phyloP scores from a whole-genome alignment of 35 echinoderm and acorn worm species.

The Amphiura filiformis region DNA sequence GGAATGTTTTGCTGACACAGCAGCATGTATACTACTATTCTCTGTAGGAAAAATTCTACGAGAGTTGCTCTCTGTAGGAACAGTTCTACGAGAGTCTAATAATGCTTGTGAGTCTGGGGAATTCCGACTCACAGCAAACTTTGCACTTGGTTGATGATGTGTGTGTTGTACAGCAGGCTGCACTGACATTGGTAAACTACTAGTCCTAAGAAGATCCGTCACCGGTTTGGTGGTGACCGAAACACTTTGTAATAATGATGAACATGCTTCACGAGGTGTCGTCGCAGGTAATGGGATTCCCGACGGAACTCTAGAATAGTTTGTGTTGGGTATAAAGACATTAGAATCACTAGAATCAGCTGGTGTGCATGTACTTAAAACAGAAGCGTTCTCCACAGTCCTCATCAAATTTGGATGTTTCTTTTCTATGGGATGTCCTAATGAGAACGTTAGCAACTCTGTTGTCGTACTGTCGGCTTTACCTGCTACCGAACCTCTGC shows the following conservation, averaged over 20 bases:
- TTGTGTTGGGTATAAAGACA: neutral
- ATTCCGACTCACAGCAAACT: neutral
- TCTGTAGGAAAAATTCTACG: too few relatives aligned
- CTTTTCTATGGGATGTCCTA: neutral
- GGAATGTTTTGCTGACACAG: neutral
- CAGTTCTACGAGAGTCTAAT: neutral
- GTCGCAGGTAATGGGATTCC: neutral
- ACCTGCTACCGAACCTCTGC: slow-evolving; percentile 24
- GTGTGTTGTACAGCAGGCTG: neutral
- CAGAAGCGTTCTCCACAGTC: neutral
- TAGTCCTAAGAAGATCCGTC: neutral
- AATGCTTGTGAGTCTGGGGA: neutral
- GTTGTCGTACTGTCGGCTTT: slow-evolving; percentile 70
- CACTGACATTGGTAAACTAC: neutral
- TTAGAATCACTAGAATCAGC: neutral
- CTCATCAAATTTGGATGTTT: neutral
- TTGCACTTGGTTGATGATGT: neutral
- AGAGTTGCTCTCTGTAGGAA: neutral
- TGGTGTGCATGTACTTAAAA: neutral
- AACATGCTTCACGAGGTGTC: neutral
- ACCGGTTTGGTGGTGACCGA: neutral
- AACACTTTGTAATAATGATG: neutral
- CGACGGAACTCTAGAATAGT: neutral
- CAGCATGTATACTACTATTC: slow-evolving; percentile 9
- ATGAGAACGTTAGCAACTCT: neutral